These are phyloP conservation scores for Rhynchopsitta pachyrhyncha DNA, from an alignment of 2,113 vertebrate species.

Conservation along the genomic window DNA sequence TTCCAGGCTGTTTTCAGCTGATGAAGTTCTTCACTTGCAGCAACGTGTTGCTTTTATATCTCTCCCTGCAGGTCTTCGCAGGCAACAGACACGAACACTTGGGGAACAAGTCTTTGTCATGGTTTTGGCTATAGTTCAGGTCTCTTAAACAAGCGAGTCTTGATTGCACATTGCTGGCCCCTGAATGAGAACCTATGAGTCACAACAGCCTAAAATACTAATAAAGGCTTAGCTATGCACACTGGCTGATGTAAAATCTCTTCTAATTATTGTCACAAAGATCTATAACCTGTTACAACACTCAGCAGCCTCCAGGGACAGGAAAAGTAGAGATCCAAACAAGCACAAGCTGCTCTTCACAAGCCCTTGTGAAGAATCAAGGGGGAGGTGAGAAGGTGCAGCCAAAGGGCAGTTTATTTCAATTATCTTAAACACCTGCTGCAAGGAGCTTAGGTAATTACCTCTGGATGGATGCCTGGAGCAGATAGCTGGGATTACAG, in stretches of 20 bases:
- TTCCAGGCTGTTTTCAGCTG: not conserved
- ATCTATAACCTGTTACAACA: too few relatives aligned
- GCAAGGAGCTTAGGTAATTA: not conserved
- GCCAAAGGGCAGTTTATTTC: not conserved
- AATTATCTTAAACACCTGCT: not conserved
- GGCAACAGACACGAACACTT: not conserved
- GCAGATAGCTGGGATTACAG: not conserved
- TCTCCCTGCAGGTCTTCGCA: not conserved
- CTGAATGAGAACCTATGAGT: not conserved
- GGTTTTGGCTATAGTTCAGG: not conserved
- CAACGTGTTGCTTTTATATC: fast-evolving
- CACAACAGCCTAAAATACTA: not conserved
- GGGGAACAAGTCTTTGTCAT: not conserved
- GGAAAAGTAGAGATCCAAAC: not conserved
- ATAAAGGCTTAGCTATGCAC: not conserved
- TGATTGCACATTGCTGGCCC: not conserved
- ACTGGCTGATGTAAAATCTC: not conserved
- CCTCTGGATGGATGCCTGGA: not conserved
- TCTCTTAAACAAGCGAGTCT: not conserved
- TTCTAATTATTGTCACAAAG: not conserved
- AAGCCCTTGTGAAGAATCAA: not conserved
- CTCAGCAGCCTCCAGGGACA: not conserved
- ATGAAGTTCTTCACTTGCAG: not conserved
- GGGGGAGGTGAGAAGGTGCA: not conserved
- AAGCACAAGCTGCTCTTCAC: not conserved